phyloP scores from a whole-genome alignment of 2,797 vertebrate species.

The Parauchenoglanis ngamensis region DNA sequence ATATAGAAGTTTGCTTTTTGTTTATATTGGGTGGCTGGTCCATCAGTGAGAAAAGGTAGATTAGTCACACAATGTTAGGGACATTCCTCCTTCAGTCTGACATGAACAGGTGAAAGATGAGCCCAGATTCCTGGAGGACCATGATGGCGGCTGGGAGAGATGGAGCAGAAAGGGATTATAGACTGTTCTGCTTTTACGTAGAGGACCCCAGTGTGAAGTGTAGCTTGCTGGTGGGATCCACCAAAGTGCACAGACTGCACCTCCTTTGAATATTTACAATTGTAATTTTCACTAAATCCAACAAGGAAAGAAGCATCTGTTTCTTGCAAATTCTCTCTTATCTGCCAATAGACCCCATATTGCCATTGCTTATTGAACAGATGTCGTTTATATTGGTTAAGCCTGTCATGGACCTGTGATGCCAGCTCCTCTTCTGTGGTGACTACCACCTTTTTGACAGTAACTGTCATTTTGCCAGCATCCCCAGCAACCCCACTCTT shows the following conservation, averaged over 20 bases:
- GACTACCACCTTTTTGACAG: too few species aligned
- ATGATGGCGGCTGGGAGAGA: not conserved
- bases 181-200: not conserved
- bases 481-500: too few species aligned
- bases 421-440: too few species aligned
- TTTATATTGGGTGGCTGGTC: not conserved
- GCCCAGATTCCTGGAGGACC: slow-evolving; percentile 22
- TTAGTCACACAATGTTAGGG: not conserved
- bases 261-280: slow-evolving; percentile 14
- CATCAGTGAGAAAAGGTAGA: slow-evolving; percentile 28
- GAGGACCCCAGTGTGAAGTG: too few species aligned
- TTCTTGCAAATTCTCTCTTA: too few species aligned
- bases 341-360: too few species aligned
- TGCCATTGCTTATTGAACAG: too few species aligned
- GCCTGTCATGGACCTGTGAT: too few species aligned
- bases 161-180: not conserved
- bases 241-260: slow-evolving; percentile 29
- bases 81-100: slow-evolving; percentile 2
- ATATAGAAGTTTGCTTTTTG: too few species aligned
- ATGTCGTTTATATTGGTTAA: too few species aligned
- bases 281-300: slow-evolving; percentile 40
- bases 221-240: not conserved
- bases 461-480: too few species aligned
- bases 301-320: not conserved
- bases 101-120: not conserved